Conservation (phyloP, 2,797 vertebrate species). For the Enteromius thamalakanensis region DNA sequence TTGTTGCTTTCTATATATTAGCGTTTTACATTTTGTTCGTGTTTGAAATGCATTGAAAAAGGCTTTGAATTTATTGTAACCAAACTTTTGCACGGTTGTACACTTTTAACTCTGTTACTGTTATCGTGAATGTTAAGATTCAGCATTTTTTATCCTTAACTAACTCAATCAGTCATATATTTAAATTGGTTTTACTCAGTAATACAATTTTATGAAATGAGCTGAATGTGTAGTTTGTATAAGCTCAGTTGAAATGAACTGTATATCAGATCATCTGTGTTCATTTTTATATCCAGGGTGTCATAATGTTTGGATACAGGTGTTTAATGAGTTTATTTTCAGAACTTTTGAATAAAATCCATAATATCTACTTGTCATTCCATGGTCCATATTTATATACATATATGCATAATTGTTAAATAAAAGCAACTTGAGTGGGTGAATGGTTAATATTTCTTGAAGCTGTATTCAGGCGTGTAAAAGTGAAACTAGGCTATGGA, state of each 20-base stretch:
- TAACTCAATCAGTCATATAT: neutral
- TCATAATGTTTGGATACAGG: neutral
- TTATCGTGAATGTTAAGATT: neutral
- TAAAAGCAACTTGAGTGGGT: neutral
- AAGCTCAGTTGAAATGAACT: neutral
- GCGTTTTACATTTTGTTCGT: neutral
- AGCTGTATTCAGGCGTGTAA: constrained; percentile 51
- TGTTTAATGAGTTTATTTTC: neutral
- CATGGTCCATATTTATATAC: neutral
- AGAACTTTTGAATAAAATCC: constrained; percentile 38
- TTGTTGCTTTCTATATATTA: neutral
- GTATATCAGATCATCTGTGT: neutral
- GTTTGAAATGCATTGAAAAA: neutral
- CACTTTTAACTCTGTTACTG: no score
- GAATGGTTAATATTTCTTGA: constrained; percentile 34
- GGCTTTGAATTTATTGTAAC: neutral
- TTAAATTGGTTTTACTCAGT: neutral
- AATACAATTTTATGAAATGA: neutral
- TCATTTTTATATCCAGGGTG: neutral
- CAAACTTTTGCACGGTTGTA: neutral
- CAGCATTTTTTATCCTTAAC: neutral
- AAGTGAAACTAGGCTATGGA: constrained; percentile 67
- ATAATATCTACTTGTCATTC: neutral
- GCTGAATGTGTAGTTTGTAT: neutral
- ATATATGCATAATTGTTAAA: neutral